These are phyloP conservation scores for Hippocampus guttulatus DNA, from an alignment of 2,113 vertebrate genomes.

Conservation along the genomic window DNA sequence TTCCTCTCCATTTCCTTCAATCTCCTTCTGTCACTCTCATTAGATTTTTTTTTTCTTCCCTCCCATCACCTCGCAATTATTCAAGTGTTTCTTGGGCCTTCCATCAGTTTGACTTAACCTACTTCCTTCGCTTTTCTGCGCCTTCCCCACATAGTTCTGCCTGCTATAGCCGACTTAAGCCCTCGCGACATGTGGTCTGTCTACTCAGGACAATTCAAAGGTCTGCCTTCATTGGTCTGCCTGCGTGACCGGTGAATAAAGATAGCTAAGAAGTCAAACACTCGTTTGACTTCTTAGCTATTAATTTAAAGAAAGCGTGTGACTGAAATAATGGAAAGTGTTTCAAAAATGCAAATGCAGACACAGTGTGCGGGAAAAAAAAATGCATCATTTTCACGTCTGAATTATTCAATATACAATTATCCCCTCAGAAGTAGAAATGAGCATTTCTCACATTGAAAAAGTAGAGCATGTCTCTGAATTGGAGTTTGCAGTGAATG, in stretches of 20 bases:
- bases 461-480: background rate
- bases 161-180: slow-evolving; percentile 46
- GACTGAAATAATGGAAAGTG: slow-evolving; percentile 38
- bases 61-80: slow-evolving; percentile 52
- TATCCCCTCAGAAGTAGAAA: background rate
- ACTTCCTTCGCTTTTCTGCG: slow-evolving; percentile 36
- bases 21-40: slow-evolving; percentile 41
- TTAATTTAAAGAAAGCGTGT: slow-evolving; percentile 46
- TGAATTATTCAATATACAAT: background rate
- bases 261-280: no score
- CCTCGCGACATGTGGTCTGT: slow-evolving; percentile 51
- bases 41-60: slow-evolving; percentile 26
- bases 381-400: background rate
- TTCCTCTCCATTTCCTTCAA: slow-evolving; percentile 44
- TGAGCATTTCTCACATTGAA: background rate
- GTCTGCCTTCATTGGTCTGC: slow-evolving; percentile 42
- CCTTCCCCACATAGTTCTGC: slow-evolving; percentile 27
- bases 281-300: slow-evolving; percentile 54
- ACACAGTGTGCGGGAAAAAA: slow-evolving; percentile 3
- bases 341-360: slow-evolving; percentile 41
- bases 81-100: slow-evolving; percentile 61
- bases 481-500: background rate
- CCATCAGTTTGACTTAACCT: slow-evolving; percentile 67
- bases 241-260: slow-evolving; percentile 43
- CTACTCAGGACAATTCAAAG: slow-evolving; percentile 36